Evolutionary conservation across 2,797 vertebrate genomes (phyloP).

Genomic region (Anisognathus igniventris): DNA sequence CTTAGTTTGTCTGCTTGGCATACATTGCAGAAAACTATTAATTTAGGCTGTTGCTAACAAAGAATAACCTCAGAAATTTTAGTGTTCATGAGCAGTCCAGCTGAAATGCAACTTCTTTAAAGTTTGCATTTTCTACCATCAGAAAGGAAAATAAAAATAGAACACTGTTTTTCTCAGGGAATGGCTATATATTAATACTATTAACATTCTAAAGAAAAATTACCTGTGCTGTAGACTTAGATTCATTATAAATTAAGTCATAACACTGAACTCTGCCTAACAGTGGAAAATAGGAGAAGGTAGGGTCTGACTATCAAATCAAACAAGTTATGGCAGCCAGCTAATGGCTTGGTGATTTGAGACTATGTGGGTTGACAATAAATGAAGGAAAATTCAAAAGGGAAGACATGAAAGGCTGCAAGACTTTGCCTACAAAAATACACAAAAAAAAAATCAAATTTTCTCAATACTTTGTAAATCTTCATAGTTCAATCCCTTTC

Average conservation of each 20-base stretch:
- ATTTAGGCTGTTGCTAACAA: constrained; percentile 10
- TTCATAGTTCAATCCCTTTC: not conserved
- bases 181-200: not conserved
- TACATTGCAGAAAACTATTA: constrained; percentile 24
- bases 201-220: not conserved
- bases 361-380: not conserved
- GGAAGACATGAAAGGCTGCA: not conserved
- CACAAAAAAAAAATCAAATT: not conserved
- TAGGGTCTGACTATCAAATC: not conserved
- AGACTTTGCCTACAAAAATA: not conserved
- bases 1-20: constrained; percentile 32
- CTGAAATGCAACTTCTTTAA: not conserved
- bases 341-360: not conserved
- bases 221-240: not conserved
- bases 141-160: not conserved
- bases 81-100: not conserved
- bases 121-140: not conserved
- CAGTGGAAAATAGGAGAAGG: not conserved
- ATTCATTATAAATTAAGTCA: not conserved
- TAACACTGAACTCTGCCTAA: not conserved
- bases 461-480: not conserved
- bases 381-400: not conserved
- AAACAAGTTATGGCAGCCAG: not conserved
- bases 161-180: not conserved
- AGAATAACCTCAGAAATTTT: not conserved